Evolutionary conservation across 2,888 invertebrate genomes (phyloP).

Genomic region (Protodeltote pygarga): DNA sequence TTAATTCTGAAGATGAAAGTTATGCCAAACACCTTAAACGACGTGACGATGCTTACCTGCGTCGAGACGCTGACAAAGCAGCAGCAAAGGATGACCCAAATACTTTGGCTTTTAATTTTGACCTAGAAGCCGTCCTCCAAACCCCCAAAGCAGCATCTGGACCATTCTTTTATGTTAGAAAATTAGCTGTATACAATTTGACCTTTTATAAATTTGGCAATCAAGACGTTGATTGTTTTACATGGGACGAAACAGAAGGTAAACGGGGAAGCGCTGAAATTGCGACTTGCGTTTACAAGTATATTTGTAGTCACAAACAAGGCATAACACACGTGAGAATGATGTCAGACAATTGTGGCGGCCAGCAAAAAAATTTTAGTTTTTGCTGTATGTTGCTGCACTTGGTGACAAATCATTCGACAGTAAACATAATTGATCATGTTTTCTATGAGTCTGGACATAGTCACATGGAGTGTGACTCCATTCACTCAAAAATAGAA

Average conservation of each 20-base stretch:
- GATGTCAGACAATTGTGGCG: conserved; percentile 38
- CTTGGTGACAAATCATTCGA: conserved; percentile 3
- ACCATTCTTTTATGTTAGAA: conserved; percentile 53
- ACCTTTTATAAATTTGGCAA: conserved; percentile 56
- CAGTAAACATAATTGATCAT: conserved; percentile 4
- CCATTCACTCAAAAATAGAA: conserved; percentile 51
- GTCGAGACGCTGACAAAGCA: conserved; percentile 50
- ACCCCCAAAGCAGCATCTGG: conserved; percentile 48
- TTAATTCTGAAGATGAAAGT: conserved; percentile 7
- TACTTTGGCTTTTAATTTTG: conserved; percentile 43
- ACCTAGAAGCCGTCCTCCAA: conserved; percentile 21
- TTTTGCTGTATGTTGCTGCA: conserved; percentile 1
- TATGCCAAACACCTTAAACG: conserved; percentile 6
- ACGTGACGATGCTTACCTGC: conserved; percentile 14
- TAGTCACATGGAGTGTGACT: conserved; percentile 44
- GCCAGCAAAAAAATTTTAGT: background rate
- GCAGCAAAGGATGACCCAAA: conserved; percentile 34
- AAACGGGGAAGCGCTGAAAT: conserved; percentile 54
- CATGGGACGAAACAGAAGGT: conserved; percentile 36
- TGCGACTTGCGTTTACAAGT: conserved; percentile 45
- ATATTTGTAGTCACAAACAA: conserved; percentile 10
- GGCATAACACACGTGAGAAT: conserved; percentile 26
- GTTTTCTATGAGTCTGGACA: conserved; percentile 24
- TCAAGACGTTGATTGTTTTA: conserved; percentile 51
- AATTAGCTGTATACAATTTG: conserved; percentile 55